Evolutionary conservation across 2,888 invertebrate species (phyloP).

Genomic region (Agonopterix subpropinquella): DNA sequence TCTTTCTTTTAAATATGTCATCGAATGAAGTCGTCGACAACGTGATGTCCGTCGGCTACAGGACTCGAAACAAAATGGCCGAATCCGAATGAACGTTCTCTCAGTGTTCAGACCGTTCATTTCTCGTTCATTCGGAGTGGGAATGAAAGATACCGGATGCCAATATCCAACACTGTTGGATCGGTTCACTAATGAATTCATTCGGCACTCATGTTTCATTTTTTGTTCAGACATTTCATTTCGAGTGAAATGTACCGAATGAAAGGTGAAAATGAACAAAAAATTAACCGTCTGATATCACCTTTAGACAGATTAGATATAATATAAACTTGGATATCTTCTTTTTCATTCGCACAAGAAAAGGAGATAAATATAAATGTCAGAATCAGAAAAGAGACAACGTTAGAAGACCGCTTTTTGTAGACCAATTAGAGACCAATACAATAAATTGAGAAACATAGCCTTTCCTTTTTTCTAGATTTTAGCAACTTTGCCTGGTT

Average conservation of each 20-base stretch:
- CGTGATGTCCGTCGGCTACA: neutral
- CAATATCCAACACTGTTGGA: slow-evolving; percentile 8
- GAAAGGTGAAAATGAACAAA: neutral
- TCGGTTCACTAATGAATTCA: too few relatives aligned
- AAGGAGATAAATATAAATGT: too few relatives aligned
- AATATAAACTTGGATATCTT: too few relatives aligned
- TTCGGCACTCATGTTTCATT: too few relatives aligned
- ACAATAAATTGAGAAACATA: too few relatives aligned
- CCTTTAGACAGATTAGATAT: too few relatives aligned
- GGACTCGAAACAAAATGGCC: slow-evolving; percentile 13
- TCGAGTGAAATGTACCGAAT: neutral
- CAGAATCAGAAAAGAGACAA: too few relatives aligned
- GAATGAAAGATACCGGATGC: slow-evolving; percentile 16
- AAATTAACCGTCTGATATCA: neutral
- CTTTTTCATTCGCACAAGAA: too few relatives aligned
- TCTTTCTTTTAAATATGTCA: slow-evolving; percentile 5
- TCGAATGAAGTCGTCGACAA: slow-evolving; percentile 1
- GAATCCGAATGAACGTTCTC: slow-evolving; percentile 17
- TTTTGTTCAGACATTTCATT: neutral
- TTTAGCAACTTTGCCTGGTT: too few relatives aligned
- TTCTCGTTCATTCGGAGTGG: slow-evolving; percentile 16
- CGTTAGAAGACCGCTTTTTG: too few relatives aligned
- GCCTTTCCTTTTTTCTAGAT: too few relatives aligned
- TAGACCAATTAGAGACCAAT: too few relatives aligned
- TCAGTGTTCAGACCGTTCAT: slow-evolving; percentile 15